These are phyloP conservation scores for Sinocyclocheilus anophthalmus DNA, from an alignment of 2,113 vertebrate species.

Conservation along the genomic window DNA sequence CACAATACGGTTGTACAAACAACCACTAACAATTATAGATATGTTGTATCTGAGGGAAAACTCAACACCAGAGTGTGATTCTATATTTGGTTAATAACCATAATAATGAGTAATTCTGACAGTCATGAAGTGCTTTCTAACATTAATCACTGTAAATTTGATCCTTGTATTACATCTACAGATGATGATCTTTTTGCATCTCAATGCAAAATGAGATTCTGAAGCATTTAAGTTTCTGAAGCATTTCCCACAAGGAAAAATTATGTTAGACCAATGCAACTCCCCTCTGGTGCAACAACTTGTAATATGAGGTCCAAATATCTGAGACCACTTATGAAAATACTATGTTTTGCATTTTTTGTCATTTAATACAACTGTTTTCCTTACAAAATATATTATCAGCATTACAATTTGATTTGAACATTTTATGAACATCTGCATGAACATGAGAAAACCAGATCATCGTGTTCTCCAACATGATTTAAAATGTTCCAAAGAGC, in stretches of 20 bases:
- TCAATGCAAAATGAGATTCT: not conserved
- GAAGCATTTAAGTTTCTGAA: not conserved
- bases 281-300: not conserved
- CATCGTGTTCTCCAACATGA: not conserved
- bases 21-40: not conserved
- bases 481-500: not conserved
- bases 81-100: conserved; percentile 13
- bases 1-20: not conserved
- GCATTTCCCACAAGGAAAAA: not conserved
- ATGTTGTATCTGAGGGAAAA: not conserved
- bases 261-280: not conserved
- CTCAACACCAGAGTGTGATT: not conserved
- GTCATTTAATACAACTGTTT: not conserved
- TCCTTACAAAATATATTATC: not conserved
- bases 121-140: not conserved
- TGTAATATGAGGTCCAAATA: no score
- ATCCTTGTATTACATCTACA: not conserved
- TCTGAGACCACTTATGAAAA: not conserved
- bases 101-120: not conserved
- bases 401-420: not conserved
- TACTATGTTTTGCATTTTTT: not conserved
- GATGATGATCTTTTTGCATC: not conserved
- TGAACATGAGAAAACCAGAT: not conserved
- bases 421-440: not conserved
- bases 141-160: not conserved